phyloP scores from a whole-genome alignment of 2,888 invertebrate genomes.

The Drosophila seclusa region DNA sequence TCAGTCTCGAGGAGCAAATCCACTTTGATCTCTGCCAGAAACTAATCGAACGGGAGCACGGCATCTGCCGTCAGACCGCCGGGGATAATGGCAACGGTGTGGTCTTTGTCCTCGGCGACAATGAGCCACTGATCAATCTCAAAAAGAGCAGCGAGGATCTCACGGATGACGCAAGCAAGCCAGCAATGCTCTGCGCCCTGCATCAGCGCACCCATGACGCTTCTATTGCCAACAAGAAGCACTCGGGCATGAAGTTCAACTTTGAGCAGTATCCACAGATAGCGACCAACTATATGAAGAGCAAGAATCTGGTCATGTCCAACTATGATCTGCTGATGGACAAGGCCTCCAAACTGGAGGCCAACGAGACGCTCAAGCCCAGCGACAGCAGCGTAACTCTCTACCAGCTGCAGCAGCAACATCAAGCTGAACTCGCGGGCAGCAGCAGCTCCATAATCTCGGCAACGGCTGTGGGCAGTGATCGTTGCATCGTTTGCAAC shows the following conservation, averaged over 20 bases:
- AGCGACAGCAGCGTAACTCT: conserved; percentile 63
- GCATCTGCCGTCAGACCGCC: conserved; percentile 59
- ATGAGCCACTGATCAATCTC: conserved; percentile 88
- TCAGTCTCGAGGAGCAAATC: conserved; percentile 83
- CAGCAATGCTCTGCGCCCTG: conserved; percentile 70
- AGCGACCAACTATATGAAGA: conserved; percentile 91
- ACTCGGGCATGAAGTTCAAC: conserved; percentile 90
- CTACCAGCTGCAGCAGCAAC: conserved; percentile 41
- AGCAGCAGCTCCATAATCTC: conserved; percentile 70
- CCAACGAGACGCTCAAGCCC: conserved; percentile 60
- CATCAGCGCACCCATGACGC: conserved; percentile 79
- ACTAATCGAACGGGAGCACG: conserved; percentile 76
- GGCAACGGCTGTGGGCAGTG: conserved; percentile 72
- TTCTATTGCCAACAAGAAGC: conserved; percentile 72
- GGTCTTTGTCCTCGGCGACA: conserved; percentile 90
- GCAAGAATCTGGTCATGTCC: conserved; percentile 88
- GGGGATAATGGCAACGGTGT: conserved; percentile 84
- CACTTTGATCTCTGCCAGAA: conserved; percentile 81
- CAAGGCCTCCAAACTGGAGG: conserved; percentile 81
- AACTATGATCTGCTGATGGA: conserved; percentile 83
- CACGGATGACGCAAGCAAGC: conserved; percentile 42
- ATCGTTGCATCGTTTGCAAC: conserved; percentile 86
- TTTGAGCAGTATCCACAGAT: conserved; percentile 91
- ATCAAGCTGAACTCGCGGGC: conserved; percentile 51
- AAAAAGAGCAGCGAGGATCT: conserved; percentile 86